A percentile compares a stretch with the other conserved stretches of the same genome.
phyloP scores from a whole-genome alignment of 2,113 vertebrate genomes.

The Gasterosteus aculeatus region DNA sequence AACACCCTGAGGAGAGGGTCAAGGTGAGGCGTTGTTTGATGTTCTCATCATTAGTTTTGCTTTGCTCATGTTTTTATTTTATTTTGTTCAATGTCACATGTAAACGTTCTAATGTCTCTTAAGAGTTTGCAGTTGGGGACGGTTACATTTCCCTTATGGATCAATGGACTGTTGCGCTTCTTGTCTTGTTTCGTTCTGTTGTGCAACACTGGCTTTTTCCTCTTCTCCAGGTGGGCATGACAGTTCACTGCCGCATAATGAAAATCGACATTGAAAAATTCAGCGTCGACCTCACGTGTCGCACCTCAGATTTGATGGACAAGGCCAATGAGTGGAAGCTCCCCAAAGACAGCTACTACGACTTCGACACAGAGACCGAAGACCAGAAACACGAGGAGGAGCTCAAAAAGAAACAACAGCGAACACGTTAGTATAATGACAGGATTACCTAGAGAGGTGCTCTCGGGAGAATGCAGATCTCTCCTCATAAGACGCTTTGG shows the following conservation, averaged over 20 bases:
- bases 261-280: conserved; percentile 99
- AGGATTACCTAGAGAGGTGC: not conserved
- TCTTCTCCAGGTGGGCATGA: conserved; percentile 92
- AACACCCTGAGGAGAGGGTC: conserved; percentile 96
- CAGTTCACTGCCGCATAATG: conserved; percentile 98
- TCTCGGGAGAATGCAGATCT: not conserved
- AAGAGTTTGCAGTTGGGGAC: not conserved
- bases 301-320: conserved; percentile 96
- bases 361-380: conserved; percentile 92
- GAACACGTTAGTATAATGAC: conserved; percentile 88
- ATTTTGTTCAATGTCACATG: not conserved
- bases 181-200: not conserved
- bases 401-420: conserved; percentile 93
- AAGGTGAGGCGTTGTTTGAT: conserved; percentile 83
- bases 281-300: conserved; percentile 96
- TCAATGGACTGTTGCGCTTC: not conserved
- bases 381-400: conserved; percentile 95
- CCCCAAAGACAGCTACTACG: conserved; percentile 96
- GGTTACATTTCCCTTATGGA: not conserved
- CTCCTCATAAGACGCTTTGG: not conserved
- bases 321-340: conserved; percentile 98
- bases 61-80: not conserved
- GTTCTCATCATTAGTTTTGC: not conserved
- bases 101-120: not conserved
- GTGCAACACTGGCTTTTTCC: not conserved